Evolutionary conservation across 2,888 invertebrate species (phyloP).

Genomic region (Pyrochroa serraticornis): DNA sequence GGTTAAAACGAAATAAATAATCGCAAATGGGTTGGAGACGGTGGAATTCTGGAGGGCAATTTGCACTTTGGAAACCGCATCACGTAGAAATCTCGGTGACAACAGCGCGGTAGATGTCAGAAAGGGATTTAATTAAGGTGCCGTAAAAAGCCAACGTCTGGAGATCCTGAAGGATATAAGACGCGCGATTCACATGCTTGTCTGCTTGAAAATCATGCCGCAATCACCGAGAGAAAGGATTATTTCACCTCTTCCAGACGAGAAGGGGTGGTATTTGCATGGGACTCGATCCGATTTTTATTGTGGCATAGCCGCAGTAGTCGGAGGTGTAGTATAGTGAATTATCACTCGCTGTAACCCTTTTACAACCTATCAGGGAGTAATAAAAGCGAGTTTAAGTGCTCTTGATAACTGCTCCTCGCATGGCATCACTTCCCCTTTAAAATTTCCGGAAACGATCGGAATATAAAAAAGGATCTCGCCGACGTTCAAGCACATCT

Average conservation of each 20-base stretch:
- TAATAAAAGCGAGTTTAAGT: constrained; percentile 59
- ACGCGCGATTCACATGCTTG: constrained; percentile 3
- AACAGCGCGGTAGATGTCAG: constrained; percentile 58
- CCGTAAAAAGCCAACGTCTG: constrained; percentile 54
- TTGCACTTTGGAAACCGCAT: constrained; percentile 58
- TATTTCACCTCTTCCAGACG: too few species aligned
- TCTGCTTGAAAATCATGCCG: background rate
- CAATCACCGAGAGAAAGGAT: too few species aligned
- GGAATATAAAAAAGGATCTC: constrained; percentile 46
- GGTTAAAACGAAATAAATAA: constrained; percentile 55
- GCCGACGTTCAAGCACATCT: background rate
- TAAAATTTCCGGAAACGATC: constrained; percentile 53
- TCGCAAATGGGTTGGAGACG: constrained; percentile 39
- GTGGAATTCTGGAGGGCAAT: constrained; percentile 50
- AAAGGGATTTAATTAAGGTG: constrained; percentile 60
- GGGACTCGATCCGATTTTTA: constrained; percentile 19
- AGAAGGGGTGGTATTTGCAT: constrained; percentile 13
- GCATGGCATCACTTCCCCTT: constrained; percentile 48
- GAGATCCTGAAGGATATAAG: constrained; percentile 24
- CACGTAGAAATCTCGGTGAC: constrained; percentile 60
- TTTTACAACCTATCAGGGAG: constrained; percentile 60
- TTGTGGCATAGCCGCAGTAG: constrained; percentile 35
- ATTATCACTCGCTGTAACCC: constrained; percentile 58
- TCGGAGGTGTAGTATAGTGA: constrained; percentile 51
- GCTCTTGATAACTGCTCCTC: constrained; percentile 57